Evolutionary conservation across 2,113 vertebrate genomes (phyloP), one percentile per base, ranked within the genome.

Genomic region (Lepidothrix coronata): DNA sequence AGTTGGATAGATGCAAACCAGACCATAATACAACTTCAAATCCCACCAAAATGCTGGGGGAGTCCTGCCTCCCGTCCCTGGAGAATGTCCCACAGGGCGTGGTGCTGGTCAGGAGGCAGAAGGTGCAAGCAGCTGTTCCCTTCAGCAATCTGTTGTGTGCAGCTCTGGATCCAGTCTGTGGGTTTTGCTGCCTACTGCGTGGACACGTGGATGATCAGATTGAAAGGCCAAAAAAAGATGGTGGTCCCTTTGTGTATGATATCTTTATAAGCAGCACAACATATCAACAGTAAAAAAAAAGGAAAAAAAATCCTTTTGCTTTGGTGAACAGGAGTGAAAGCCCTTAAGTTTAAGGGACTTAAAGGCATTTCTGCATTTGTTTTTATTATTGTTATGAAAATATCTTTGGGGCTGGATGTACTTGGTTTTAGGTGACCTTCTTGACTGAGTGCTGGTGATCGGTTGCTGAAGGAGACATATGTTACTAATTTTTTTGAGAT

Each of bases 401-500:
- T n/a, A 33, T n/a, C 2, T 72, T 78, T 91, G 65, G 16, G 44
- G 62, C 54, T 66, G 68, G 59, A 41, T 25, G 14, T 35, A 16
- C 65, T 81, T 76, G 80, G 68, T 43, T 96, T 92, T 87, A 81
- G 79, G 83, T 94, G 88, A 91, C 88, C 62, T 84, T 48, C 67
- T n/a, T 41, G 77, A 74, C 62, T 19, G 80, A 63, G 52, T 25
- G 41, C 21, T 76, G 87, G 77, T 0, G 0, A 89, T 89, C 76
- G 44, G 61, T 46, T 96, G 84, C 85, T 7, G 2, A 77, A 86
- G 61, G 59, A 96, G 57, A 68, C 90, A 90, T 71, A n/a, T 72
- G 75, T 88, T 96, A 75, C 75, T 59, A 52, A 78, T 96, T 94
- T 74, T 91, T 92, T 74, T 74, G 67, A 91, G 58, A 80, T 89